phyloP scores from a whole-genome alignment of 2,113 vertebrate species.

The Pheucticus melanocephalus region DNA sequence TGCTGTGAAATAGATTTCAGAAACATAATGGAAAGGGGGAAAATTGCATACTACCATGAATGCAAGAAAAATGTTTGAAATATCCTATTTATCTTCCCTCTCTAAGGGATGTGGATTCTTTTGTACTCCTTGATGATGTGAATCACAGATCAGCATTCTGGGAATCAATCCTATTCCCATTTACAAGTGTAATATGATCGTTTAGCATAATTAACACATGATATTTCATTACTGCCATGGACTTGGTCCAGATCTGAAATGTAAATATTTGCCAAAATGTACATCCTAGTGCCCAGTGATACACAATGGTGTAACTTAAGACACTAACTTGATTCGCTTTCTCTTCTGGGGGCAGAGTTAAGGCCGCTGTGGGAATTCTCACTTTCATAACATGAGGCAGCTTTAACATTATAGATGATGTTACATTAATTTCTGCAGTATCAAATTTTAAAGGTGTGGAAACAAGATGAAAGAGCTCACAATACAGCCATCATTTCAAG shows the following conservation, averaged over 20 bases:
- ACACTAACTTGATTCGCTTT: not conserved
- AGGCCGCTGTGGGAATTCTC: conserved; percentile 34
- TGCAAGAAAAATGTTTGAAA: not conserved
- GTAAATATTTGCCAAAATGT: conserved; percentile 14
- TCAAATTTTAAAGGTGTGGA: conserved; percentile 12
- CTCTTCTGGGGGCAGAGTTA: conserved; percentile 4
- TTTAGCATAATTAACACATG: conserved; percentile 1
- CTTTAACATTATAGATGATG: not conserved
- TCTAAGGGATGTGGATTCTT: not conserved
- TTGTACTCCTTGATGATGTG: not conserved
- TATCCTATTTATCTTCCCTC: not conserved
- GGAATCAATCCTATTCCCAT: not conserved
- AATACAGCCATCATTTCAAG: not conserved
- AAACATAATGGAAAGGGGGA: not conserved
- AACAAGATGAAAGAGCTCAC: conserved; percentile 6
- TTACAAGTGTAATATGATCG: not conserved
- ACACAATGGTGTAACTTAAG: not conserved
- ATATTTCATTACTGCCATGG: not conserved
- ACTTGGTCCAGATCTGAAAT: not conserved
- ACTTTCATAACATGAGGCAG: not conserved
- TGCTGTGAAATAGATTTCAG: not conserved
- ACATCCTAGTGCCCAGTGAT: not conserved
- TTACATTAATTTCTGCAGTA: conserved; percentile 9
- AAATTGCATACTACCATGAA: not conserved
- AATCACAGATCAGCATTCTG: not conserved